Percentiles rank a stretch among this genome's conserved stretches.
These are phyloP conservation scores for Lytechinus pictus DNA, from an alignment of 35 echinoderm and acorn worm species.

Conservation along the genomic window DNA sequence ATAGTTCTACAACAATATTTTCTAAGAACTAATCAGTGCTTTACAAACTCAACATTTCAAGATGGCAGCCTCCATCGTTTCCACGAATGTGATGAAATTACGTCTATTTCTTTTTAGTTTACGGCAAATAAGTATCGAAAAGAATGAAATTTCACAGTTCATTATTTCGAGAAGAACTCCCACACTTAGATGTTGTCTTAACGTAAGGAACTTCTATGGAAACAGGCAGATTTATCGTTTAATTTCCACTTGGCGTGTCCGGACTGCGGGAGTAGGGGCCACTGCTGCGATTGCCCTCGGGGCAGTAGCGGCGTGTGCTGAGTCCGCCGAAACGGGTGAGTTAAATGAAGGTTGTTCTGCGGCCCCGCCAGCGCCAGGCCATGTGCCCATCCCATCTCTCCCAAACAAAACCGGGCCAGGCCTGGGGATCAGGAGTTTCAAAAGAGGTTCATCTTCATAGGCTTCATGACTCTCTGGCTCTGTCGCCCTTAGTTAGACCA, in stretches of 20 bases:
- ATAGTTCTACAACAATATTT: not conserved
- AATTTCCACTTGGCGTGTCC: not conserved
- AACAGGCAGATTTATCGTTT: not conserved
- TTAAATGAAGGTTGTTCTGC: too few relatives aligned
- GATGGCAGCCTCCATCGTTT: slow-evolving; percentile 42
- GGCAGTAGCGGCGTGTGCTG: slow-evolving; percentile 40
- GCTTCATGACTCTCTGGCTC: too few relatives aligned
- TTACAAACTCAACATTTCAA: slow-evolving; percentile 38
- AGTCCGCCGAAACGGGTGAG: slow-evolving; percentile 8
- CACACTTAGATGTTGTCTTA: not conserved
- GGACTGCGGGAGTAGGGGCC: not conserved
- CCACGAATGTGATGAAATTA: slow-evolving; percentile 21
- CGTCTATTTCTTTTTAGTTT: slow-evolving; percentile 7
- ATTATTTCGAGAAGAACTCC: not conserved
- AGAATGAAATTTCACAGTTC: not conserved
- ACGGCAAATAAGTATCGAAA: not conserved
- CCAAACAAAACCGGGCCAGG: too few relatives aligned
- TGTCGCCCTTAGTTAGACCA: too few relatives aligned
- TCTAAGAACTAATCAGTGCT: not conserved
- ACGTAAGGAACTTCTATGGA: not conserved
- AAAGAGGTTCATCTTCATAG: too few relatives aligned
- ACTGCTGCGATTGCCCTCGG: slow-evolving; percentile 15
- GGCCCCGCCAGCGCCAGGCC: too few relatives aligned
- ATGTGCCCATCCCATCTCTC: too few relatives aligned
- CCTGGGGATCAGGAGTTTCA: too few relatives aligned